These are phyloP conservation scores for Chalcosyrphus nemorum DNA, from an alignment of 2,888 invertebrate species.

Conservation along the genomic window DNA sequence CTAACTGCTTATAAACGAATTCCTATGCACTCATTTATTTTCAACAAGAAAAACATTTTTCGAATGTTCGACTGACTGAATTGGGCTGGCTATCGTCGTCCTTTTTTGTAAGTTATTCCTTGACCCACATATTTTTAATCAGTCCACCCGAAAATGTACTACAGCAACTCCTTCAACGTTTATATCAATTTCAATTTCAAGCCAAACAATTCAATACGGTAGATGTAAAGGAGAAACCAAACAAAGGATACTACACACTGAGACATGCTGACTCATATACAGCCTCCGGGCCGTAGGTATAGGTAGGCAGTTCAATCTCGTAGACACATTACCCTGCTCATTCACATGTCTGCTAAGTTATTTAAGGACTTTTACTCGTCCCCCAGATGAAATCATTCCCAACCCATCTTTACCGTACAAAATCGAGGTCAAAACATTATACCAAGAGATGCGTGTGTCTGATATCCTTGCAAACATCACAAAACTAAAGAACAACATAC, in stretches of 20 bases:
- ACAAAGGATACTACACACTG: neutral
- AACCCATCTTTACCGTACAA: neutral
- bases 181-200: neutral
- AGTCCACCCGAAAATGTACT: neutral
- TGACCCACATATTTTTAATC: conserved; percentile 20
- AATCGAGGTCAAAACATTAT: conserved; percentile 56
- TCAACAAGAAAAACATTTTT: neutral
- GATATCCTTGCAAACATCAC: conserved; percentile 18
- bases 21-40: neutral
- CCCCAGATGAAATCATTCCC: conserved; percentile 16
- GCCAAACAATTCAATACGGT: neutral
- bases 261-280: neutral
- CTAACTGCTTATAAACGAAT: neutral
- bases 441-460: conserved; percentile 33
- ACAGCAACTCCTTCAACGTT: neutral
- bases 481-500: conserved; percentile 11
- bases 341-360: conserved; percentile 55
- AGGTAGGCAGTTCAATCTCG: conserved; percentile 1
- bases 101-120: neutral
- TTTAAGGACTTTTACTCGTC: conserved; percentile 34
- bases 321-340: conserved; percentile 43
- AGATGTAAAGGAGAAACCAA: neutral
- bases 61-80: neutral
- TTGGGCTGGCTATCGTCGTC: neutral
- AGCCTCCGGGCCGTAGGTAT: neutral